phyloP scores from a whole-genome alignment of 2,888 invertebrate genomes.

The Drepana falcataria region DNA sequence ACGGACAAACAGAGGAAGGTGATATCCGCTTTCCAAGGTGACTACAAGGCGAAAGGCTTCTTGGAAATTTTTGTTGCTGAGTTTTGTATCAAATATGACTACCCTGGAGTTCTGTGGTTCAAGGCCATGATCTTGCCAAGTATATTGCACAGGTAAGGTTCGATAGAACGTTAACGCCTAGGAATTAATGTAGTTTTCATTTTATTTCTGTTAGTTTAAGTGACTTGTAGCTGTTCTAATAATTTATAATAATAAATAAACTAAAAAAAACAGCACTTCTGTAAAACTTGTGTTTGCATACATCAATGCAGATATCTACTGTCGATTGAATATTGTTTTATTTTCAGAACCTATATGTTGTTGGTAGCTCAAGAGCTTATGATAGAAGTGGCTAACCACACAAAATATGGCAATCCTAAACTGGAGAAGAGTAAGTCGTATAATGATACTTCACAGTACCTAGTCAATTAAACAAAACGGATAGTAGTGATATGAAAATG shows the following conservation, averaged over 20 bases:
- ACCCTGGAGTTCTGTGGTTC: constrained; percentile 88
- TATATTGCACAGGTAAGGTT: constrained; percentile 84
- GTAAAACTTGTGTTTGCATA: no score
- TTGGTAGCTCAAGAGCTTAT: constrained; percentile 87
- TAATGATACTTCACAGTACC: not conserved
- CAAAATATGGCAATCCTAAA: constrained; percentile 46
- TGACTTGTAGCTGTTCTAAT: no score
- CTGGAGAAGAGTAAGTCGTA: constrained; percentile 35
- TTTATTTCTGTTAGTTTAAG: no score
- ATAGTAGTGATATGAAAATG: no score
- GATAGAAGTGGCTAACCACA: constrained; percentile 63
- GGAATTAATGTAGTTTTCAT: no score
- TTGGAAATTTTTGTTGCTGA: constrained; percentile 91
- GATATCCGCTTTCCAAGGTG: constrained; percentile 52
- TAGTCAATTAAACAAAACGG: no score
- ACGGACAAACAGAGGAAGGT: constrained; percentile 56
- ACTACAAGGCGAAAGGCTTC: constrained; percentile 65
- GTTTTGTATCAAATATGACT: constrained; percentile 85
- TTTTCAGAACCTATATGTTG: constrained; percentile 74
- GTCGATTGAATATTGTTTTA: not conserved
- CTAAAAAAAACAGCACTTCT: no score
- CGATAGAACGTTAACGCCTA: not conserved
- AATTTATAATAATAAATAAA: no score
- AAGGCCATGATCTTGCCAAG: constrained; percentile 92
- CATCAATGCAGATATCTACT: no score